These are phyloP conservation scores for Philaethria dido DNA, from an alignment of 2,888 invertebrate genomes.

Conservation along the genomic window DNA sequence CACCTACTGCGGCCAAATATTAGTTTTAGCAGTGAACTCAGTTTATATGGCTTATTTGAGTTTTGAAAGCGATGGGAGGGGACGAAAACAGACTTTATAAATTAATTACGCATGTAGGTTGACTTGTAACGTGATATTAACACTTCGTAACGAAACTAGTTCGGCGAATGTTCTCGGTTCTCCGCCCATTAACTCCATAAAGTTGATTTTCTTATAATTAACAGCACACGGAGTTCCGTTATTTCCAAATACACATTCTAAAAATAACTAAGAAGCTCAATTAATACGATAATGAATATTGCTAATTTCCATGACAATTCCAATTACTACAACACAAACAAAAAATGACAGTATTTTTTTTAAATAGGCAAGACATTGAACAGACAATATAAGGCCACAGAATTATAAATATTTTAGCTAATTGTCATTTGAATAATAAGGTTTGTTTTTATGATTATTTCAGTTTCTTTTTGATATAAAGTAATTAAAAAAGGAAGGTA, in stretches of 20 bases:
- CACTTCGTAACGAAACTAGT: constrained; percentile 42
- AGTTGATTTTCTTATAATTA: constrained; percentile 42
- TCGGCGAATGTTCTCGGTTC: constrained; percentile 41
- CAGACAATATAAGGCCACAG: constrained; percentile 21
- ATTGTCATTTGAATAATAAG: not conserved
- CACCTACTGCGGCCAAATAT: constrained; percentile 57
- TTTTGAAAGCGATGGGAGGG: constrained; percentile 28
- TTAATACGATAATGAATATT: constrained; percentile 25
- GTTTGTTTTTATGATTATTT: not conserved
- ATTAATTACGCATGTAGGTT: constrained; percentile 48
- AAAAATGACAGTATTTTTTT: constrained; percentile 38
- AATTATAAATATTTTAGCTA: constrained; percentile 1
- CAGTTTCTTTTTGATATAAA: not conserved
- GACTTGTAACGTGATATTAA: constrained; percentile 53
- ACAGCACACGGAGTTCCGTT: constrained; percentile 39
- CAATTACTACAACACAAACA: constrained; percentile 33
- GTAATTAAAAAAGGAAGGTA: not conserved
- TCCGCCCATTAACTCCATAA: constrained; percentile 48
- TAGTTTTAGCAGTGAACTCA: constrained; percentile 50
- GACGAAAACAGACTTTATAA: constrained; percentile 41
- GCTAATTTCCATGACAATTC: constrained; percentile 30
- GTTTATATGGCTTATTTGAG: constrained; percentile 38
- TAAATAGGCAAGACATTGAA: constrained; percentile 16
- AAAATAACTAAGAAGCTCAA: constrained; percentile 35
- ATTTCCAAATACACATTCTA: constrained; percentile 37